Evolutionary conservation across 2,888 invertebrate species (phyloP), one percentile per base, ranked within the genome.

Genomic region (Apodemia hepburni): DNA sequence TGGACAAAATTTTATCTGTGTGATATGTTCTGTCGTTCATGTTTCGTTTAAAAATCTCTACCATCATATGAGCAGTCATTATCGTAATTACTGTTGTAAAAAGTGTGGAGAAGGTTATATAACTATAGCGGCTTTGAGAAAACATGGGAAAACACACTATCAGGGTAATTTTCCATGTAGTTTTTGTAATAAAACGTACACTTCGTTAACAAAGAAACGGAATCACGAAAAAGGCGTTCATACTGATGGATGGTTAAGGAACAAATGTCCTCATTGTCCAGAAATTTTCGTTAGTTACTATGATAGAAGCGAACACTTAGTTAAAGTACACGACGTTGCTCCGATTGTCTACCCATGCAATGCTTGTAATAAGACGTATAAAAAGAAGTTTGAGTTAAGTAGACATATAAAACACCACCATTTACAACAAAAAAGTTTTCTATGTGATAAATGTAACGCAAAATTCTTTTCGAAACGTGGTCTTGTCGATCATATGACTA

Each of bases 151-250:
- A 69, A 91, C 88, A 0, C 92, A 92, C 71, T 87, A 84, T 2
- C 88, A 86, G 51, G 91, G 92, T 8, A 82, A 92, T 59, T 94
- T 93, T 66, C 92, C 92, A 0, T 93, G 93, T 71, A 84, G 84
- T 18, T 87, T 78, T 58, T 93, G 93, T 69, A 90, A 87, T 0
- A 93, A 93, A 71, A 78, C 84, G 11, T 93, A 92, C 73, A 92
- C 92, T 4, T 90, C 93, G 0, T 70, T 89, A 1, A 87, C 84
- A 0, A 91, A 91, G 70, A 90, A 88, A 64, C 72, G 84, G 0
- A 88, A 91, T 60, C 91, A 91, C 67, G 86, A 88, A 12, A 89
- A 87, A 63, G 91, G 91, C 0, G 91, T 90, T 0, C 91, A 91
- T 64, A 86, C 80, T 0, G 85, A 88, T 1, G 92, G 90, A 0